Evolutionary conservation across 2,113 vertebrate genomes (phyloP), one percentile per base, ranked within the genome.

Genomic region (Tragulus kanchil): DNA sequence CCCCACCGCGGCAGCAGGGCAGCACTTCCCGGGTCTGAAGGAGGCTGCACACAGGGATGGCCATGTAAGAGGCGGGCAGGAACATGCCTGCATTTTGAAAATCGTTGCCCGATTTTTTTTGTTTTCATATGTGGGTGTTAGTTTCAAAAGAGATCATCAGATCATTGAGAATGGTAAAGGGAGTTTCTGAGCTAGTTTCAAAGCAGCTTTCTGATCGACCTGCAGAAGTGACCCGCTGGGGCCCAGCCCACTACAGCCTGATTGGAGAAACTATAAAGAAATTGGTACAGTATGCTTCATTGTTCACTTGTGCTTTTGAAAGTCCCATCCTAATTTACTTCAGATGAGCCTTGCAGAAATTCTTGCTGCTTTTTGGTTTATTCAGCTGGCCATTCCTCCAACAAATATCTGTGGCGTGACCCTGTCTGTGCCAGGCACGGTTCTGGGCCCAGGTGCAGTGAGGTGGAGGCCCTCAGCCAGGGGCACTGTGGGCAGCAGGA

Each of bases 1-100:
- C 48, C 48, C 92, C 48, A 4, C 26, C 5, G 2, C 1, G 13
- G 50, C 50, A 5, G 14, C n/a, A 28, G 15, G 12, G 16, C 21
- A n/a, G 28, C 52, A 48, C 61, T 75, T 3, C n/a, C 3, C 1
- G 5, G 71, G 23, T 36, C 86, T 21, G 26, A 15, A 21, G 61
- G 86, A 75, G 45, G 9, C 48, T 71, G 31, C 3, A 0, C 4
- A 3, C 0, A 1, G 28, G 52, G 5, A 11, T 28, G 1, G 19
- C n/a, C 42, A 3, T 2, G 0, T 17, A 26, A 36, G 0, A 28
- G 16, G 13, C n/a, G n/a, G n/a, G 4, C 14, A 16, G 85, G 94
- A 31, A 71, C 23, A 31, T 6, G 16, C n/a, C 54, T 31, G 26
- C 31, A 9, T 54, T 79, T 36, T 52, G 50, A 56, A 95, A 77